Evolutionary conservation across 1,140 invertebrate species (phyloP).

Genomic region (Lycorma delicatula): DNA sequence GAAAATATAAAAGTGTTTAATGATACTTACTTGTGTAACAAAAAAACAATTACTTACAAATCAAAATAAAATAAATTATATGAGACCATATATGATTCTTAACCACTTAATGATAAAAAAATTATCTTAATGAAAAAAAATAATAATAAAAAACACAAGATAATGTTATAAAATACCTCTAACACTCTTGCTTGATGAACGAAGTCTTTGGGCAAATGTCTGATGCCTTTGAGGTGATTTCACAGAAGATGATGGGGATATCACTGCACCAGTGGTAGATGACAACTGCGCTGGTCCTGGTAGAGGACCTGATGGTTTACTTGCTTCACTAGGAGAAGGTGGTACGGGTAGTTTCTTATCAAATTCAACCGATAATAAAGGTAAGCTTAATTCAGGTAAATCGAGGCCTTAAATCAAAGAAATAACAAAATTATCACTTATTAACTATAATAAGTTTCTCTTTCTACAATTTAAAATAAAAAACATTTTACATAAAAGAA

Average conservation of each 20-base stretch:
- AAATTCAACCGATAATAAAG: slow-evolving; percentile 9
- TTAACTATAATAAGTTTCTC: too few species aligned
- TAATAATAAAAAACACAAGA: too few species aligned
- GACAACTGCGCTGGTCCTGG: slow-evolving; percentile 24
- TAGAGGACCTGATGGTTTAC: not conserved
- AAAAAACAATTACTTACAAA: too few species aligned
- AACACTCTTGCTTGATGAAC: slow-evolving; percentile 73
- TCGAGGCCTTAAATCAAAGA: slow-evolving; percentile 11
- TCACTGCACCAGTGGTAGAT: too few species aligned
- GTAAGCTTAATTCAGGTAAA: slow-evolving; percentile 13
- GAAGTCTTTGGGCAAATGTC: slow-evolving; percentile 75
- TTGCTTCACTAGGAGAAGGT: slow-evolving; percentile 8
- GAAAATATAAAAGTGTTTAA: too few species aligned
- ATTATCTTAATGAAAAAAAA: too few species aligned
- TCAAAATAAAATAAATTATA: too few species aligned
- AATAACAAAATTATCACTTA: not conserved
- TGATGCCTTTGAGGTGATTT: slow-evolving; percentile 56
- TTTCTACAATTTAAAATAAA: too few species aligned
- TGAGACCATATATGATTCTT: too few species aligned
- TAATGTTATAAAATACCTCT: slow-evolving; percentile 51
- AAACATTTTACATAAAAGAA: too few species aligned
- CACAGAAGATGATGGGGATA: slow-evolving; percentile 53
- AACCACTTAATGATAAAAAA: too few species aligned
- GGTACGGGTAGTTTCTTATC: slow-evolving; percentile 37
- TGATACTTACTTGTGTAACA: too few species aligned